Evolutionary conservation across 2,888 invertebrate genomes (phyloP).

Genomic region (Xylocampa areola): DNA sequence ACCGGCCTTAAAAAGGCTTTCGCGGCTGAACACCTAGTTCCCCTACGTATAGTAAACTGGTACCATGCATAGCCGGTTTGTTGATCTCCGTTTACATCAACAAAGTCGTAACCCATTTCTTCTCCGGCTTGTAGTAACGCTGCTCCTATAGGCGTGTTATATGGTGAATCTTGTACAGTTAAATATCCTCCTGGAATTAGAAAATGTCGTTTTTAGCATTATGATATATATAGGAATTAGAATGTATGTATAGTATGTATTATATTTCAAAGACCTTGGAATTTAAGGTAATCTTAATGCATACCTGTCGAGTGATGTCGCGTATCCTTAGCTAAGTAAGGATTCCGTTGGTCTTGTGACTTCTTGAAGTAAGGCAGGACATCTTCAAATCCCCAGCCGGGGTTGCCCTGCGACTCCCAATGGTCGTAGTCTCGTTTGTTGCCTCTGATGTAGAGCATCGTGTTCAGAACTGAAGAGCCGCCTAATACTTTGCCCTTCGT

Average conservation of each 20-base stretch:
- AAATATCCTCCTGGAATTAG: conserved; percentile 91
- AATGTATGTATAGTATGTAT: too few species aligned
- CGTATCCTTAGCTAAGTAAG: conserved; percentile 94
- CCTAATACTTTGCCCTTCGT: conserved; percentile 97
- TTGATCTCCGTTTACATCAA: conserved; percentile 95
- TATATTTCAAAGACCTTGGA: neutral
- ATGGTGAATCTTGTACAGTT: conserved; percentile 94
- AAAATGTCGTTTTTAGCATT: conserved; percentile 7
- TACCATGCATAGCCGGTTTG: conserved; percentile 96
- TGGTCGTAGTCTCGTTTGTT: conserved; percentile 96
- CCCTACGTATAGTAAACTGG: conserved; percentile 96
- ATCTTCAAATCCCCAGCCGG: conserved; percentile 96
- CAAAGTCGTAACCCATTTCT: conserved; percentile 96
- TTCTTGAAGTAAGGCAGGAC: conserved; percentile 95
- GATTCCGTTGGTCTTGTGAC: conserved; percentile 96
- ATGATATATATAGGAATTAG: neutral
- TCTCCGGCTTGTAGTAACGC: conserved; percentile 97
- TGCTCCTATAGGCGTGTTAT: conserved; percentile 95
- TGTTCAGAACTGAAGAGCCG: conserved; percentile 96
- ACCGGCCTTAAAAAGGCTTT: conserved; percentile 96
- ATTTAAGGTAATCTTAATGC: conserved; percentile 1
- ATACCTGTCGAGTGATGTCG: conserved; percentile 93
- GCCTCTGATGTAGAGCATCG: conserved; percentile 97
- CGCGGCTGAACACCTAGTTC: conserved; percentile 94
- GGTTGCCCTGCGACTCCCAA: conserved; percentile 96